phyloP scores from a whole-genome alignment of 2,888 invertebrate genomes.

The Stenolophus ochropezus region DNA sequence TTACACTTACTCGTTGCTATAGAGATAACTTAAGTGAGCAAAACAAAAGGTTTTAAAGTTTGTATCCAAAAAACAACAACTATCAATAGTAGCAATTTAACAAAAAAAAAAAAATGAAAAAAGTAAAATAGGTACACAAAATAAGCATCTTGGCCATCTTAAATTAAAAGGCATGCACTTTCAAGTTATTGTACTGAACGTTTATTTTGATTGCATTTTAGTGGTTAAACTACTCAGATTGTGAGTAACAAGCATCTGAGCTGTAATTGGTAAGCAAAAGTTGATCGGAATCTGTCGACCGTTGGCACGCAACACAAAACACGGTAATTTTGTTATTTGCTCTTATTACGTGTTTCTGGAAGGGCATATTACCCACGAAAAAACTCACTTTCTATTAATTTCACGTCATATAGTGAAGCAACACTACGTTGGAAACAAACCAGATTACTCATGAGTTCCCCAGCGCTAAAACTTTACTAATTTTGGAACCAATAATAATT shows the following conservation, averaged over 20 bases:
- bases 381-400: conserved; percentile 22
- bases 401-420: neutral
- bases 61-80: too few relatives aligned
- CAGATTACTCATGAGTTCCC: neutral
- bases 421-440: neutral
- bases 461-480: neutral
- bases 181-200: neutral
- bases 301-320: conserved; percentile 23
- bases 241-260: neutral
- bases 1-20: too few relatives aligned
- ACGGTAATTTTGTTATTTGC: conserved; percentile 17
- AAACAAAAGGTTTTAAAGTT: too few relatives aligned
- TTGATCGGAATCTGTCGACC: neutral
- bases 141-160: too few relatives aligned
- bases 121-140: too few relatives aligned
- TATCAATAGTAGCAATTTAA: too few relatives aligned
- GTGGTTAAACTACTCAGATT: neutral
- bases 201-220: neutral
- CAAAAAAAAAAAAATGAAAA: too few relatives aligned
- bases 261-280: neutral
- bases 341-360: conserved; percentile 8
- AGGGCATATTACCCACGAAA: conserved; percentile 21
- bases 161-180: too few relatives aligned
- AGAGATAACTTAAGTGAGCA: too few relatives aligned
- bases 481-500: neutral